Evolutionary conservation across 2,888 invertebrate genomes (phyloP).

Genomic region (Lasioglossum villosulum): DNA sequence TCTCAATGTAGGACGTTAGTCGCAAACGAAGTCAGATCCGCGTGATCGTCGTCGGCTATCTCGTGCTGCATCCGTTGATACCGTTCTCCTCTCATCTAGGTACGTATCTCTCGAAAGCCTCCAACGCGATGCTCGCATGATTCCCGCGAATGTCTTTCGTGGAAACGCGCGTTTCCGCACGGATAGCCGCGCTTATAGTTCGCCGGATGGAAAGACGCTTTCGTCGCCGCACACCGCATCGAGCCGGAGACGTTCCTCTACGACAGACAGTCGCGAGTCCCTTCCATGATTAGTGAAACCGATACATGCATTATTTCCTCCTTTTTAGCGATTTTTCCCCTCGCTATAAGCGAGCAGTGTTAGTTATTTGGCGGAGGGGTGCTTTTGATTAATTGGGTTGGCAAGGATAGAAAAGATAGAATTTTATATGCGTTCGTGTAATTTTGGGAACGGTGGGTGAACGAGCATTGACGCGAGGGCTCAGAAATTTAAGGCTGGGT

Average conservation of each 20-base stretch:
- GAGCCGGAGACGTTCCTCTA: slow-evolving; percentile 33
- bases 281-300: slow-evolving; percentile 40
- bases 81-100: slow-evolving; percentile 20
- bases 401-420: neutral
- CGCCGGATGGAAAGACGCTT: slow-evolving; percentile 53
- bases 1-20: neutral
- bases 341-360: neutral
- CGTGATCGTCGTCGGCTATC: slow-evolving; percentile 10
- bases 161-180: slow-evolving; percentile 49
- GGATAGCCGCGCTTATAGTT: slow-evolving; percentile 56
- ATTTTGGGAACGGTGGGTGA: neutral
- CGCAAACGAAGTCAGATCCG: neutral
- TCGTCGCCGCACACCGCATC: slow-evolving; percentile 22
- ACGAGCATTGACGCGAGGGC: neutral
- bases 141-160: slow-evolving; percentile 32
- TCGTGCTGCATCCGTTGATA: slow-evolving; percentile 30
- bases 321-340: neutral
- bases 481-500: neutral
- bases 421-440: neutral
- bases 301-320: slow-evolving; percentile 39
- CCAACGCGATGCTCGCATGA: slow-evolving; percentile 28
- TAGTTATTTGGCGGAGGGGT: neutral
- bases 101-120: slow-evolving; percentile 23
- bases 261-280: slow-evolving; percentile 39
- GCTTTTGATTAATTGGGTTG: neutral